Percentiles rank a stretch among this genome's conserved stretches.
Conservation (phyloP, 2,888 invertebrate genomes). For the Strigamia transsilvanica region DNA sequence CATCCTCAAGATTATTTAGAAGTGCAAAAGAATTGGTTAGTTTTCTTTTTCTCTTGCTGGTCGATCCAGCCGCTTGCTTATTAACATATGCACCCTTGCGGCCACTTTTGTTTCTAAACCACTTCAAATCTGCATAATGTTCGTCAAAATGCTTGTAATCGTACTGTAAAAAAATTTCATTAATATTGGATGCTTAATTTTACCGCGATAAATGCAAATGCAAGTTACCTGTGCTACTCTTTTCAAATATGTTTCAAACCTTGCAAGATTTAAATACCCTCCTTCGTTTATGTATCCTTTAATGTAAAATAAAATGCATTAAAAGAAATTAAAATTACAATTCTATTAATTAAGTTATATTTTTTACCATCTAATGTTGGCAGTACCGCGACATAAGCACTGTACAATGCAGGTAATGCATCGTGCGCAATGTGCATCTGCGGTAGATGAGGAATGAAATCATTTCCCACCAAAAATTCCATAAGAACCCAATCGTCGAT, state of each 20-base stretch:
- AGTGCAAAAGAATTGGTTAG: not conserved
- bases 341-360: constrained; percentile 12
- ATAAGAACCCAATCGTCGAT: constrained; percentile 98
- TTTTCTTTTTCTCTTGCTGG: not conserved
- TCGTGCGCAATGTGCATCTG: constrained; percentile 91
- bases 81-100: constrained; percentile 56
- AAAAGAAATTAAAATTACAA: not conserved
- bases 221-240: constrained; percentile 77
- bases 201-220: constrained; percentile 69
- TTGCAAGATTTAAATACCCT: constrained; percentile 80
- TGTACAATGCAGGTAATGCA: constrained; percentile 85
- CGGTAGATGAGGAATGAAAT: constrained; percentile 96
- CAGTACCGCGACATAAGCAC: constrained; percentile 84
- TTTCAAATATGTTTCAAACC: constrained; percentile 87
- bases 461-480: constrained; percentile 97
- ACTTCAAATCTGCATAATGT: constrained; percentile 77
- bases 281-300: constrained; percentile 91
- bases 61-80: not conserved
- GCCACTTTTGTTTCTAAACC: constrained; percentile 81
- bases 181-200: not conserved
- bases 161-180: constrained; percentile 21
- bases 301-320: not conserved
- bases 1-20: not conserved
- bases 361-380: constrained; percentile 82
- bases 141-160: constrained; percentile 58